phyloP scores from a whole-genome alignment of 2,797 vertebrate genomes.

The Sphaeramia orbicularis region DNA sequence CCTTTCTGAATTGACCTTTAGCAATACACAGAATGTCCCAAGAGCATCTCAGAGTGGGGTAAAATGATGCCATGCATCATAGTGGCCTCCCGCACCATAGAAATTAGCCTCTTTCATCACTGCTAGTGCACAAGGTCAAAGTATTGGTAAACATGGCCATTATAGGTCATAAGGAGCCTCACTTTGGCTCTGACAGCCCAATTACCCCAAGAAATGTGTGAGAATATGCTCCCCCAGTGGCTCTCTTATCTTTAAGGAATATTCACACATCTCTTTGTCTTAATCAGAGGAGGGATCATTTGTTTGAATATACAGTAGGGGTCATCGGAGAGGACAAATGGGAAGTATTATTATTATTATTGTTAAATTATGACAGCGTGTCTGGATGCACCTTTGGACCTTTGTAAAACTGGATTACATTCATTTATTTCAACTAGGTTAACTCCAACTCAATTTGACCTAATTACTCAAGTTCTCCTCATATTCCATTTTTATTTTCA shows the following conservation, averaged over 20 bases:
- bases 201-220: slow-evolving; percentile 55
- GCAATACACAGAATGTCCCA: slow-evolving; percentile 36
- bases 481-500: background rate
- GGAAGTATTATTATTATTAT: background rate
- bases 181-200: slow-evolving; percentile 52
- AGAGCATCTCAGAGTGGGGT: slow-evolving; percentile 38
- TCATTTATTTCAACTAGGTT: background rate
- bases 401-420: background rate
- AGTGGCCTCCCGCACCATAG: slow-evolving; percentile 34
- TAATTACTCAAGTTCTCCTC: background rate
- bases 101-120: slow-evolving; percentile 72
- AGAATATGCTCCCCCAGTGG: slow-evolving; percentile 26
- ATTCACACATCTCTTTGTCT: slow-evolving; percentile 23
- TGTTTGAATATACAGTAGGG: slow-evolving; percentile 16
- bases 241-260: slow-evolving; percentile 33
- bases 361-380: background rate
- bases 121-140: slow-evolving; percentile 60
- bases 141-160: slow-evolving; percentile 46
- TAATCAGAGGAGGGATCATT: slow-evolving; percentile 19
- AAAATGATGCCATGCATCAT: slow-evolving; percentile 69
- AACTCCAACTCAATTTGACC: background rate
- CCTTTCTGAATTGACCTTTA: slow-evolving; percentile 69
- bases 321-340: slow-evolving; percentile 3
- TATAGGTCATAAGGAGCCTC: slow-evolving; percentile 53
- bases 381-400: background rate